Percentiles rank a stretch among this genome's conserved stretches.
phyloP scores from a whole-genome alignment of 1,140 invertebrate species.

The Ectropis grisescens region DNA sequence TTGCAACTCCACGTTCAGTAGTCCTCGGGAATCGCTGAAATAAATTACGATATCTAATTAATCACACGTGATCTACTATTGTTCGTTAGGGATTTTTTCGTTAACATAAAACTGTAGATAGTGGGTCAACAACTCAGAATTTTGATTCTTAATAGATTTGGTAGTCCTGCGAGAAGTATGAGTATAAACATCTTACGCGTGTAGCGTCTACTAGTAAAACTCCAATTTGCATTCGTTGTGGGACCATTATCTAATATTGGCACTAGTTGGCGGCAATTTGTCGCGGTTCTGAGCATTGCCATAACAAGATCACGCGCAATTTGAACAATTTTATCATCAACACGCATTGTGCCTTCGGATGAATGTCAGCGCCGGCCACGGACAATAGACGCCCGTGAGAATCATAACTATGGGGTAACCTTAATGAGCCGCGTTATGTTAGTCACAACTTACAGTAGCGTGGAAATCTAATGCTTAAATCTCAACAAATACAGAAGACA shows the following conservation, averaged over 20 bases:
- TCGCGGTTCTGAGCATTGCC: conserved; percentile 16
- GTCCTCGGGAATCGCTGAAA: conserved; percentile 76
- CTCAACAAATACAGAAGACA: too few species aligned
- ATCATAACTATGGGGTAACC: too few species aligned
- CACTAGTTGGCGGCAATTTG: conserved; percentile 35
- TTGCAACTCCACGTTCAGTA: conserved; percentile 79
- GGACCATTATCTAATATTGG: conserved; percentile 59
- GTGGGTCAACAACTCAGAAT: too few species aligned
- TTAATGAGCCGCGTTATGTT: too few species aligned
- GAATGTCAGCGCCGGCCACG: conserved; percentile 12
- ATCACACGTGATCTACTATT: conserved; percentile 1
- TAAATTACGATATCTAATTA: conserved; percentile 6
- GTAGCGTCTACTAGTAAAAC: conserved; percentile 11
- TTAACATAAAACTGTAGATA: too few species aligned
- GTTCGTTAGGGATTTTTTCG: too few species aligned
- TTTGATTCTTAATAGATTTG: too few species aligned
- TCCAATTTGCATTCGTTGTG: conserved; percentile 54
- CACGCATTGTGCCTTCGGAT: conserved; percentile 14
- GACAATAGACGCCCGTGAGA: conserved; percentile 19
- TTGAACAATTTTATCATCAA: conserved; percentile 51
- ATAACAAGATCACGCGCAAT: conserved; percentile 44
- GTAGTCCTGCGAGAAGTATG: too few species aligned
- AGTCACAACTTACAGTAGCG: too few species aligned
- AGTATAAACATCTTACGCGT: conserved; percentile 16
- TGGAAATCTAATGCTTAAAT: too few species aligned